Base-by-base conservation (phyloP, 1,140 invertebrate species). In the Goniozus legneri region DNA sequence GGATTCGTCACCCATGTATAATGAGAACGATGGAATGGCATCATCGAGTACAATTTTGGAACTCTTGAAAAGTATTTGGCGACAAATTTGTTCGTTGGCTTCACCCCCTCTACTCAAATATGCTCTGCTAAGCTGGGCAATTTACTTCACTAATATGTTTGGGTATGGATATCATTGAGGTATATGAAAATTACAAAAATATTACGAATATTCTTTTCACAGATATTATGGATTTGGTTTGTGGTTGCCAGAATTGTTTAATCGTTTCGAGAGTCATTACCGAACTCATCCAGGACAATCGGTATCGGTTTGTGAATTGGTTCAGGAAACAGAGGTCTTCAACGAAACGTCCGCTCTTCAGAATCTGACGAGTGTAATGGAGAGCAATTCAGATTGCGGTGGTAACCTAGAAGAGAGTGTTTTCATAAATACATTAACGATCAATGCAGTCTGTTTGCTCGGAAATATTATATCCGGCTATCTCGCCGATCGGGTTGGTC, bases 211-310 rank as follows among this genome's bases (percentile, higher is more conserved):
- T 30, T 16, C 3, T 22, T 30, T 39, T 39, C 30, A 30, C 73
- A 86, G 85, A 3, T 84, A 84, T 47, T 86, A 84, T 42, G 85
- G 84, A 2, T 62, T 87, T 4, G 84, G 84, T 44, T 69, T 86
- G 13, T 87, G 85, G 85, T 77, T 86, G 13, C 84, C 84, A 13
- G 84, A 86, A 61, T 64, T 87, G 3, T 80, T 85, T 21, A 77
- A 81, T 8, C 74, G 83, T 2, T 78, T 82, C 49, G 68, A 79
- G 30, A 66, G 65, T 15, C 77, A 75, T 47, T 73, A 78, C 20
- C 60, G 65, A 14, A 47, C 62, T 0, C 57, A 78, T 54, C 79
- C 78, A 2, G 74, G 81, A 49, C 50, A 37, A 16, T 69, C 73
- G 0, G 67, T 75, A 6, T 72, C 75, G 12, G 67, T 83, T 2